A percentile compares a stretch with the other conserved stretches of the same genome.
These are phyloP conservation scores for Eilema griseolum DNA, from an alignment of 2,888 invertebrate genomes.

Conservation along the genomic window DNA sequence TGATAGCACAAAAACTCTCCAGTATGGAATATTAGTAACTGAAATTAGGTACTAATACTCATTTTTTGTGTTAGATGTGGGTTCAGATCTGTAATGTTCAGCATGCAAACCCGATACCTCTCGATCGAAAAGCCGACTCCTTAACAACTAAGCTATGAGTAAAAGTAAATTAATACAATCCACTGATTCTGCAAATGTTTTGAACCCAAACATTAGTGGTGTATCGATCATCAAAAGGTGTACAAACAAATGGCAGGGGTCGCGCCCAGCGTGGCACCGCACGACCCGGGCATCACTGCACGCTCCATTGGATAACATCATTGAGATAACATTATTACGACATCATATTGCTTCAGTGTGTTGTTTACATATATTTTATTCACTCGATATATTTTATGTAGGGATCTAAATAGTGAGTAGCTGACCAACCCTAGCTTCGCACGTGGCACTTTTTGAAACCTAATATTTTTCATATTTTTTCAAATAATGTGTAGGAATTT, in stretches of 20 bases:
- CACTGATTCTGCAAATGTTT: background rate
- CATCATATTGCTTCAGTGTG: background rate
- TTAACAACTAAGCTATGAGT: background rate
- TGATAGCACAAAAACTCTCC: no score
- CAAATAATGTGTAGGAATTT: no score
- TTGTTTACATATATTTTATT: background rate
- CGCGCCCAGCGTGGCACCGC: conserved; percentile 52
- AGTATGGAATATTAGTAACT: no score
- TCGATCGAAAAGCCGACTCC: no score
- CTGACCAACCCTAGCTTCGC: no score
- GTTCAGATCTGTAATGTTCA: no score
- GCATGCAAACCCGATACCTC: no score
- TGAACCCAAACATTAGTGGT: conserved; percentile 22
- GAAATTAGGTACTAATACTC: no score
- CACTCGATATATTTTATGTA: background rate
- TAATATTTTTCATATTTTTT: no score
- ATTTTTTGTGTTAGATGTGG: no score
- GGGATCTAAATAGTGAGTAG: no score
- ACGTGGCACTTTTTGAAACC: no score
- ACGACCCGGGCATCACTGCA: conserved; percentile 47
- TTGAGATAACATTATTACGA: conserved; percentile 33
- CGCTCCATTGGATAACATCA: conserved; percentile 42
- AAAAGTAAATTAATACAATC: background rate
- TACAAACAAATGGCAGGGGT: conserved; percentile 63
- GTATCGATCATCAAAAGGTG: conserved; percentile 78